Evolutionary conservation across 2,888 invertebrate genomes (phyloP), one percentile per base, ranked within the genome.

Genomic region (Merodon equestris): DNA sequence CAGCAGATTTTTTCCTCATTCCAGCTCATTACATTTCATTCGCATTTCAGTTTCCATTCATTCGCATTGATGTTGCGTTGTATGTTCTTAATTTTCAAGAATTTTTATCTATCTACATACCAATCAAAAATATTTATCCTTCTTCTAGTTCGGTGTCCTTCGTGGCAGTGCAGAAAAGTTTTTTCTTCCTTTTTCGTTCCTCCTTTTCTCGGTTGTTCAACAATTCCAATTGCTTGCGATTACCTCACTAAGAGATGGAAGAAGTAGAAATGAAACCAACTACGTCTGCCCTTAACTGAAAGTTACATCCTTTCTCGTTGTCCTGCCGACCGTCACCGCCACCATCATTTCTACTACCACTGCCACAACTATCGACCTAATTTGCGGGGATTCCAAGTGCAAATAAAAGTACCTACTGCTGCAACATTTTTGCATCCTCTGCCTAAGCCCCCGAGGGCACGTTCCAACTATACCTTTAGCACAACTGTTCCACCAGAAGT

Each of bases 311-410:
- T 50, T 27, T 27, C 27, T 27, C 27, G 27, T 27, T 7, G 27
- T 27, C 27, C 27, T 27, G 27, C 27, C 7, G 27, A 27, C 27
- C 27, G 2, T 27, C n/a, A n/a, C 27, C 27, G 27, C 27, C 27
- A 27, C 27, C 27, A 27, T 27, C 27, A n/a, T n/a, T n/a, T n/a
- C n/a, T n/a, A n/a, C n/a, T n/a, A 27, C 27, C 27, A 27, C 27
- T 27, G 27, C 27, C 27, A 27, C 7, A 34, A 15, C 77, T 77
- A 77, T 77, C 77, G 77, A 77, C 77, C 77, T 77, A 77, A 77
- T 77, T 77, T 77, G 73, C 44, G 73, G 42, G 48, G 60, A 77
- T 77, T 73, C 77, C 77, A 77, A 77, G 77, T 77, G 61, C 77
- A 77, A 77, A 77, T 67, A 77, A 77, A 77, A 73, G 73, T 73